phyloP scores from a whole-genome alignment of 2,888 invertebrate genomes.

The Drosophila imparisetae region DNA sequence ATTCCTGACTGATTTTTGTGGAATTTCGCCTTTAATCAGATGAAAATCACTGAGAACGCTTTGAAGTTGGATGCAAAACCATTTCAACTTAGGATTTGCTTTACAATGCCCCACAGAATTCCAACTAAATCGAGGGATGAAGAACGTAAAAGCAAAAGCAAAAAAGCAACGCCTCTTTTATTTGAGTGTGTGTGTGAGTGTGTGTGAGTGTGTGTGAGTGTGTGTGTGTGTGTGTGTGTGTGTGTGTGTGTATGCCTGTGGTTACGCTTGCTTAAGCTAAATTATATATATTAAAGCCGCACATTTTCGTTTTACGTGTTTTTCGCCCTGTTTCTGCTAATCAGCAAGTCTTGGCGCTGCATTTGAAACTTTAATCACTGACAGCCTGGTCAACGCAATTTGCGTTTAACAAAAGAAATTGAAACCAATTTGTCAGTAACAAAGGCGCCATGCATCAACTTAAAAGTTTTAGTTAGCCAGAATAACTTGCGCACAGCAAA shows the following conservation, averaged over 20 bases:
- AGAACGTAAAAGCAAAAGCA: background rate
- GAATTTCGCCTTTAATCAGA: conserved; percentile 38
- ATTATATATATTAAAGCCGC: conserved; percentile 40
- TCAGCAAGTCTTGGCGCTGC: conserved; percentile 23
- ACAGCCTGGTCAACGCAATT: conserved; percentile 11
- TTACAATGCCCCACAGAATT: background rate
- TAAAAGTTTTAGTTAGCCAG: background rate
- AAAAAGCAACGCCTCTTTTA: conserved; percentile 5
- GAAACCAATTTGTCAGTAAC: conserved; percentile 22
- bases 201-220: background rate
- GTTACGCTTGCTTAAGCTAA: conserved; percentile 12
- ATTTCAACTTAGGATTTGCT: conserved; percentile 12
- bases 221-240: background rate
- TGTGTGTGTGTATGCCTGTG: background rate
- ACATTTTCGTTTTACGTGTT: conserved; percentile 1
- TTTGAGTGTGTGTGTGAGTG: background rate
- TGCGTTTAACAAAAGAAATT: conserved; percentile 12
- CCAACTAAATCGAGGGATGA: background rate
- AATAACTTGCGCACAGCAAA: background rate
- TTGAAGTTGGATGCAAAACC: conserved; percentile 43
- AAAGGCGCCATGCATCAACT: conserved; percentile 12
- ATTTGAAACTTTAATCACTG: conserved; percentile 52
- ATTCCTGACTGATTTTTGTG: conserved; percentile 3
- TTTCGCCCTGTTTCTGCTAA: conserved; percentile 10
- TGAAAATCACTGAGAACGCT: conserved; percentile 18